These are phyloP conservation scores for Stegana nigrithorax DNA, from an alignment of 2,888 invertebrate genomes.

Conservation along the genomic window DNA sequence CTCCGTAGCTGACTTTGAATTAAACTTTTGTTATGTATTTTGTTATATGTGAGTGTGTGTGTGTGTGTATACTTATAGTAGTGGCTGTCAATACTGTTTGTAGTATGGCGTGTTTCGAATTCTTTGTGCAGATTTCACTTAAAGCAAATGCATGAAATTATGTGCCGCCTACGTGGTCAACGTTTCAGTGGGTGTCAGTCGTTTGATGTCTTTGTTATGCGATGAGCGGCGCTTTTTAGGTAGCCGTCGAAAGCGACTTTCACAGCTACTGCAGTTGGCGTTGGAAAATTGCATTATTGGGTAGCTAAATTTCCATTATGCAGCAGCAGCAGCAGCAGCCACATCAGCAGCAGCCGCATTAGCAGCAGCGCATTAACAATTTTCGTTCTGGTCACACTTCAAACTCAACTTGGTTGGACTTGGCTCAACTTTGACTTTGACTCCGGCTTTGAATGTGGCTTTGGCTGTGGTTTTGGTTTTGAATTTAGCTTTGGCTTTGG, in stretches of 20 bases:
- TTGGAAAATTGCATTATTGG: too few relatives aligned
- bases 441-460: not conserved
- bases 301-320: not conserved
- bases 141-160: conserved; percentile 38
- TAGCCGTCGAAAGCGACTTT: conserved; percentile 39
- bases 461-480: not conserved
- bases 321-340: not conserved
- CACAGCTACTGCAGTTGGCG: conserved; percentile 55
- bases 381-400: conserved; percentile 60
- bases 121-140: conserved; percentile 14
- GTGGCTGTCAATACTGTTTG: too few relatives aligned
- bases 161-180: conserved; percentile 53
- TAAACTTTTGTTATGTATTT: conserved; percentile 22
- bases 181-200: not conserved
- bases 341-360: not conserved
- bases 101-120: conserved; percentile 22
- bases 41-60: conserved; percentile 23
- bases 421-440: too few relatives aligned
- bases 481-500: not conserved
- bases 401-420: not conserved
- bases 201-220: conserved; percentile 20
- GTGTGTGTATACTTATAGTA: too few relatives aligned
- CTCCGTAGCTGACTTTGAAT: too few relatives aligned
- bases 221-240: conserved; percentile 38
- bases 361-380: conserved; percentile 51